Evolutionary conservation across 1,140 invertebrate species (phyloP).

Genomic region (Hermetia illucens): DNA sequence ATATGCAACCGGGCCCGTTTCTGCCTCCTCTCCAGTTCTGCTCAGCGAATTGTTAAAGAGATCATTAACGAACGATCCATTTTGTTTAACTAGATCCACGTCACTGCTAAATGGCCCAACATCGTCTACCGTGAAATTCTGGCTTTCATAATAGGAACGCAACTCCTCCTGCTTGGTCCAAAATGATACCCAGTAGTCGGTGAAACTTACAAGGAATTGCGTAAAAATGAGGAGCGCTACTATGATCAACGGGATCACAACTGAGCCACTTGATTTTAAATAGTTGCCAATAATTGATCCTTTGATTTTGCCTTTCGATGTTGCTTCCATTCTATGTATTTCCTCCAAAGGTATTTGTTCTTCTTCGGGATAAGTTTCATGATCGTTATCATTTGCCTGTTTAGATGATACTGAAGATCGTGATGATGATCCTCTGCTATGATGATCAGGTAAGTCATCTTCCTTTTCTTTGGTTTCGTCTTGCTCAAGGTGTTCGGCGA

Average conservation of each 20-base stretch:
- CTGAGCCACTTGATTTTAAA: slow-evolving; percentile 19
- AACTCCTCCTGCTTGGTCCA: slow-evolving; percentile 28
- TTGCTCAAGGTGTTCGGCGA: slow-evolving; percentile 33
- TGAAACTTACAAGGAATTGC: slow-evolving; percentile 33
- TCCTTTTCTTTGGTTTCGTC: slow-evolving; percentile 12
- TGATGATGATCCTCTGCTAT: slow-evolving; percentile 1
- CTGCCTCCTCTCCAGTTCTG: neutral
- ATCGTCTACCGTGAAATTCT: neutral
- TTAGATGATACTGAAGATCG: neutral
- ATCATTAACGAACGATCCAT: neutral
- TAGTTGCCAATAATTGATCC: slow-evolving; percentile 11
- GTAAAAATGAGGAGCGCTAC: slow-evolving; percentile 29
- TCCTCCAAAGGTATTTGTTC: too few relatives aligned
- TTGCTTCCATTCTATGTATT: slow-evolving; percentile 3
- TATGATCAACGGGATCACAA: slow-evolving; percentile 26
- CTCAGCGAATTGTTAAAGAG: neutral
- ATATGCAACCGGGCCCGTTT: too few relatives aligned
- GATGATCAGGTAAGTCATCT: slow-evolving; percentile 1
- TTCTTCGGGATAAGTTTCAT: too few relatives aligned
- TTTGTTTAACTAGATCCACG: neutral
- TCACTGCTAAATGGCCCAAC: neutral
- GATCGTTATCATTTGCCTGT: neutral
- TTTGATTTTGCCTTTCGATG: slow-evolving; percentile 9
- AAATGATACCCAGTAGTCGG: slow-evolving; percentile 45
- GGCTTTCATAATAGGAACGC: neutral